phyloP scores from a whole-genome alignment of 2,113 vertebrate species.

The Mustela nigripes region DNA sequence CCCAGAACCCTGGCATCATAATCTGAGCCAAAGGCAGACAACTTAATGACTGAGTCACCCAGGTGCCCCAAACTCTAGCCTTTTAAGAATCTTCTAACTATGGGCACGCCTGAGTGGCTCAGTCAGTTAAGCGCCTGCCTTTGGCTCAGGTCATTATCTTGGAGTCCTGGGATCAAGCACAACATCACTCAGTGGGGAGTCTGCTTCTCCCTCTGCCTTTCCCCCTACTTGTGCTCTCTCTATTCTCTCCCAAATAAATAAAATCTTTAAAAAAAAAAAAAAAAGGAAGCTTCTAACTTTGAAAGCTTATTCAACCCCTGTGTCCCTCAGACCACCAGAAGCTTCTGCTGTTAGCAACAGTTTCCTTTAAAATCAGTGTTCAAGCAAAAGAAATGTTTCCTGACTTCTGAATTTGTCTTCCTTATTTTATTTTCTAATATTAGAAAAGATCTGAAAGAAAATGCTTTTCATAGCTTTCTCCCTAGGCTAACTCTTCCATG shows the following conservation, averaged over 20 bases:
- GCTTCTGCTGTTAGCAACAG: not conserved
- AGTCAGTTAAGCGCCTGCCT: too few relatives aligned
- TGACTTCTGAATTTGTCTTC: not conserved
- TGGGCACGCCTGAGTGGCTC: too few relatives aligned
- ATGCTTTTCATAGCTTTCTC: not conserved
- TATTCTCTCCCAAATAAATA: too few relatives aligned
- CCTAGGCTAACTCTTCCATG: not conserved
- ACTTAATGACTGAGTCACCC: too few relatives aligned
- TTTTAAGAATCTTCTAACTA: not conserved
- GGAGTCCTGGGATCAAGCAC: too few relatives aligned
- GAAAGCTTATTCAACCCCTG: not conserved
- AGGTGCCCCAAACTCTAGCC: not conserved
- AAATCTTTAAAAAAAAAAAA: too few relatives aligned
- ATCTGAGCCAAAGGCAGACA: too few relatives aligned
- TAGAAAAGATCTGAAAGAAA: conserved; percentile 6
- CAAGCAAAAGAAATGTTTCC: conserved; percentile 2
- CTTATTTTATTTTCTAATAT: conserved; percentile 25
- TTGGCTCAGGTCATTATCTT: too few relatives aligned
- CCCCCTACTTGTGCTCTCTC: too few relatives aligned
- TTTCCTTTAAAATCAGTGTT: not conserved
- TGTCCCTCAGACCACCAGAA: not conserved
- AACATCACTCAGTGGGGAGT: too few relatives aligned
- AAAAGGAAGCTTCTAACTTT: not conserved
- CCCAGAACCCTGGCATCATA: too few relatives aligned
- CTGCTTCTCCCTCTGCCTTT: too few relatives aligned